Percentiles rank a stretch among this genome's conserved stretches.
phyloP scores from a whole-genome alignment of 2,888 invertebrate genomes.

The Hypercompe scribonia region DNA sequence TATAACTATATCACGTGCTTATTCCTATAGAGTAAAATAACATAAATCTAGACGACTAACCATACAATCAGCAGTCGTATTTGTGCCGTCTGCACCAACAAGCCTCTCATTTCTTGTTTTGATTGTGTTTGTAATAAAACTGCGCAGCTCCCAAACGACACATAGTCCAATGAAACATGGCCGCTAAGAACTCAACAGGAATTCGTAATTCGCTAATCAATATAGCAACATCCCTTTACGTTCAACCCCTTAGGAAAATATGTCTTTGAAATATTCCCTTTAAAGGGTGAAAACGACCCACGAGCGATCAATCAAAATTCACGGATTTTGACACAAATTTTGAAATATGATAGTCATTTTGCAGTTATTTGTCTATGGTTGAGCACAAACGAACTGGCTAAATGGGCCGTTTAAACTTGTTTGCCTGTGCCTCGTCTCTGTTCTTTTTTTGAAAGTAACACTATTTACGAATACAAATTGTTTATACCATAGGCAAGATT shows the following conservation, averaged over 20 bases:
- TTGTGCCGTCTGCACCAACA: not conserved
- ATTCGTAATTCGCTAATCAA: conserved; percentile 67
- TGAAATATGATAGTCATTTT: conserved; percentile 55
- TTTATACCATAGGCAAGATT: not conserved
- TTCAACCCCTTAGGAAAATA: conserved; percentile 60
- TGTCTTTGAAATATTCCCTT: conserved; percentile 64
- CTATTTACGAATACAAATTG: not conserved
- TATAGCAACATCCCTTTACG: conserved; percentile 62
- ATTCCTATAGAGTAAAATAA: not conserved
- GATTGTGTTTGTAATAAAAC: conserved; percentile 36
- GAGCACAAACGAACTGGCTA: conserved; percentile 24
- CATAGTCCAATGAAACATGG: conserved; percentile 46
- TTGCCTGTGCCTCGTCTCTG: not conserved
- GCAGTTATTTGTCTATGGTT: conserved; percentile 44
- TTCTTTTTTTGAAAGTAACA: not conserved
- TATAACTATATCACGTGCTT: not conserved
- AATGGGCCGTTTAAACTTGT: conserved; percentile 16
- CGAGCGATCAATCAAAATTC: conserved; percentile 50
- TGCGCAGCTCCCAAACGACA: conserved; percentile 39
- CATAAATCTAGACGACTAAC: not conserved
- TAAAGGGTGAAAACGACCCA: conserved; percentile 47
- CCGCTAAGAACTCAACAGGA: conserved; percentile 56
- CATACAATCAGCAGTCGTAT: not conserved
- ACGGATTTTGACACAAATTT: conserved; percentile 51
- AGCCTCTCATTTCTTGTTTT: not conserved